Percentiles rank a stretch among this genome's conserved stretches.
Conservation (phyloP, 2,888 invertebrate genomes). For the Lissonota sp. region DNA sequence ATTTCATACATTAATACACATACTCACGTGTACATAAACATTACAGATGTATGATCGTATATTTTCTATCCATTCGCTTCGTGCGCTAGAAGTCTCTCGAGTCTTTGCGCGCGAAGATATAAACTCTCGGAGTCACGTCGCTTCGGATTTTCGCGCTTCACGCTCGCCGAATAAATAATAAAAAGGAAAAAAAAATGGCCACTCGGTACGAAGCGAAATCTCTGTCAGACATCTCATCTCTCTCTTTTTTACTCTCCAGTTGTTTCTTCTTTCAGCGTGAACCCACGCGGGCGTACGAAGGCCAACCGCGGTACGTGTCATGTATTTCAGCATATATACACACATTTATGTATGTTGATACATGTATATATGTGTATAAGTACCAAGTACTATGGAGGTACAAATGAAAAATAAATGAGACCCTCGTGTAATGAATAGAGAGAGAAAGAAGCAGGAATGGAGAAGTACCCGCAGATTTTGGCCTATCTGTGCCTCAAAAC, state of each 20-base stretch:
- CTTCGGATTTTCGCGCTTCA: constrained; percentile 58
- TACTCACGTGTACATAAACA: neutral
- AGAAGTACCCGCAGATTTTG: constrained; percentile 60
- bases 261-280: constrained; percentile 39
- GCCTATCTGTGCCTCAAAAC: constrained; percentile 21
- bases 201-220: constrained; percentile 59
- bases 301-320: constrained; percentile 61
- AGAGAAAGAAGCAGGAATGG: constrained; percentile 45
- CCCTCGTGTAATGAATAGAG: constrained; percentile 35
- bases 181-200: constrained; percentile 30
- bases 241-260: constrained; percentile 2
- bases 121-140: constrained; percentile 51
- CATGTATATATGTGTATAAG: neutral
- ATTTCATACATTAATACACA: neutral
- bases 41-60: constrained; percentile 22
- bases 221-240: constrained; percentile 59
- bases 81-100: constrained; percentile 9
- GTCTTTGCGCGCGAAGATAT: constrained; percentile 26
- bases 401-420: constrained; percentile 32
- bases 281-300: constrained; percentile 63
- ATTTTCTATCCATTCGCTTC: constrained; percentile 32
- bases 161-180: constrained; percentile 61
- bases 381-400: constrained; percentile 17
- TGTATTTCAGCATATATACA: constrained; percentile 22
- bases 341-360: neutral